Percentiles rank a stretch among this genome's conserved stretches.
Evolutionary conservation across 2,888 invertebrate genomes (phyloP).

Genomic region (Drosophila paranaensis): DNA sequence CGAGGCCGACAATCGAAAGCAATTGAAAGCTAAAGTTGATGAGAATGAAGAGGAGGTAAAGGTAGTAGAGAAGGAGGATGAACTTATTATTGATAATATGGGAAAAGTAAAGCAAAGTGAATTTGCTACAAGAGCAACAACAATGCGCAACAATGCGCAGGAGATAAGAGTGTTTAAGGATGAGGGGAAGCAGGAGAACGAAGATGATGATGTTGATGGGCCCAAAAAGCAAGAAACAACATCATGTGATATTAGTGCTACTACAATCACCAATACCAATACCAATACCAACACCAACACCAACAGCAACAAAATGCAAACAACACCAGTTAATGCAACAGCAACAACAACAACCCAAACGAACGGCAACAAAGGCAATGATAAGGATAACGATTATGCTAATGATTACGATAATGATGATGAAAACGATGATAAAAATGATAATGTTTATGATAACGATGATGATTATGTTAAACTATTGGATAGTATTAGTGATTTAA

Average conservation of each 20-base stretch:
- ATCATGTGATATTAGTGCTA: slow-evolving; percentile 79
- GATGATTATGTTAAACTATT: slow-evolving; percentile 75
- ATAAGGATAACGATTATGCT: slow-evolving; percentile 54
- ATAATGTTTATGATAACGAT: slow-evolving; percentile 30
- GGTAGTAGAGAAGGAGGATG: slow-evolving; percentile 16
- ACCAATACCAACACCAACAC: slow-evolving; percentile 26
- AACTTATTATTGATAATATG: slow-evolving; percentile 71
- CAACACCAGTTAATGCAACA: slow-evolving; percentile 67
- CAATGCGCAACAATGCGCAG: slow-evolving; percentile 73
- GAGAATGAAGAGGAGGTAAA: slow-evolving; percentile 36
- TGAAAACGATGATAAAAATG: slow-evolving; percentile 25
- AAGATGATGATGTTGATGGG: slow-evolving; percentile 66
- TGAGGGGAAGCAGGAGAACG: slow-evolving; percentile 29
- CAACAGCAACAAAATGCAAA: slow-evolving; percentile 46
- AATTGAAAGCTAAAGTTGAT: slow-evolving; percentile 51
- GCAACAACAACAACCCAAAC: slow-evolving; percentile 45
- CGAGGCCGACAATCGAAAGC: slow-evolving; percentile 61
- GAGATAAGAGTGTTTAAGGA: slow-evolving; percentile 36
- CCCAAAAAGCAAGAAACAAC: slow-evolving; percentile 58
- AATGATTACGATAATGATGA: slow-evolving; percentile 32
- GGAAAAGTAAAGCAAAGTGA: slow-evolving; percentile 65
- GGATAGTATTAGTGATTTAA: slow-evolving; percentile 85
- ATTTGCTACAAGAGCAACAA: slow-evolving; percentile 64
- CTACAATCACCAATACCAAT: slow-evolving; percentile 70
- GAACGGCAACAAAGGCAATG: slow-evolving; percentile 51